A percentile compares a stretch with the other conserved stretches of the same genome.
phyloP scores from a whole-genome alignment of 2,113 vertebrate species.

The Macquaria australasica region DNA sequence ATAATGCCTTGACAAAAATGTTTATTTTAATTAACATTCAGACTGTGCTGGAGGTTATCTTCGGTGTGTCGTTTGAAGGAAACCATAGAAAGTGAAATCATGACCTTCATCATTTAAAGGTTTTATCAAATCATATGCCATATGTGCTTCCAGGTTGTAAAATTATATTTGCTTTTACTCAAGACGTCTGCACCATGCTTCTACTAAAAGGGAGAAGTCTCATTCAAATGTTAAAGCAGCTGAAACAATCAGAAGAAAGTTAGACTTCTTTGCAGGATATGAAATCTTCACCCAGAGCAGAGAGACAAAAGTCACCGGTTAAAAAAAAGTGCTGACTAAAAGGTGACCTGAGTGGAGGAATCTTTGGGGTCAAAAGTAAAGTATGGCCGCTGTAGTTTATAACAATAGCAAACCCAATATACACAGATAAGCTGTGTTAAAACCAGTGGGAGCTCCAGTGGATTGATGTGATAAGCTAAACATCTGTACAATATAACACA shows the following conservation, averaged over 20 bases:
- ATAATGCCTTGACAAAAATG: conserved; percentile 10
- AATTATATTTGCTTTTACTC: not conserved
- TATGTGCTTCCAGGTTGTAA: not conserved
- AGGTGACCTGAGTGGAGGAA: not conserved
- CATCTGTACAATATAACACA: not conserved
- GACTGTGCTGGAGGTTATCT: conserved; percentile 11
- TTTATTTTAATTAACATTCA: conserved; percentile 19
- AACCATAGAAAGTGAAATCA: not conserved
- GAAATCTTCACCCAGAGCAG: not conserved
- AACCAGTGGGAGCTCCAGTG: not conserved
- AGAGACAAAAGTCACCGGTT: not conserved
- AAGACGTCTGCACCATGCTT: not conserved
- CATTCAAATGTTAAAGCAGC: not conserved
- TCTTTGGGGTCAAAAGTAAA: not conserved
- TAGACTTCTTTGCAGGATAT: not conserved
- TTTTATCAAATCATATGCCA: not conserved
- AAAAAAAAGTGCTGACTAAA: not conserved
- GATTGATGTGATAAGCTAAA: not conserved
- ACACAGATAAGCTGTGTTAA: not conserved
- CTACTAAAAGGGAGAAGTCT: not conserved
- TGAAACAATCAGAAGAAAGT: not conserved
- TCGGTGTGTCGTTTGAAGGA: not conserved
- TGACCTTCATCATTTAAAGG: not conserved
- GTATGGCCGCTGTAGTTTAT: not conserved
- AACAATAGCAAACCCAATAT: not conserved